These are phyloP conservation scores for Seriola dumerili DNA, from an alignment of 2,113 vertebrate species.

Conservation along the genomic window DNA sequence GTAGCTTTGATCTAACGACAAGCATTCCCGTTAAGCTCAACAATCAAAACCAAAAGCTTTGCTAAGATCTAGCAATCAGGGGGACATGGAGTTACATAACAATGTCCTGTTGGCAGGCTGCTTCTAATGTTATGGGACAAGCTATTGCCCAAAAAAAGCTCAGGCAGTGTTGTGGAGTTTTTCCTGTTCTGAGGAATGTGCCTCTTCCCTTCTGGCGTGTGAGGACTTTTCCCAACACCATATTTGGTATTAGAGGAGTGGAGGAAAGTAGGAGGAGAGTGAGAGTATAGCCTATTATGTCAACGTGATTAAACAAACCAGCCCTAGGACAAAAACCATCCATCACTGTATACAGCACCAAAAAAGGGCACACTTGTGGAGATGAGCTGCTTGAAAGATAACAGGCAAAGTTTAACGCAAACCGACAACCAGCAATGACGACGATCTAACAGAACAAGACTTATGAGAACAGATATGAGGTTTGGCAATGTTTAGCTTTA, in stretches of 20 bases:
- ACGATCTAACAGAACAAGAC: constrained; percentile 17
- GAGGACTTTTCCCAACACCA: constrained; percentile 83
- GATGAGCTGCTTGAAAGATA: constrained; percentile 58
- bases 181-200: constrained; percentile 84
- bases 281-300: constrained; percentile 77
- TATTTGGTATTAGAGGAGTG: constrained; percentile 86
- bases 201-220: constrained; percentile 77
- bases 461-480: constrained; percentile 20
- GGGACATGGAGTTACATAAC: constrained; percentile 13
- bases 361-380: constrained; percentile 74
- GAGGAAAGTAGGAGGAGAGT: constrained; percentile 77
- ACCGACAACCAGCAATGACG: constrained; percentile 32
- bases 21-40: not conserved
- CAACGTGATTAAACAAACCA: constrained; percentile 80
- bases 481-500: constrained; percentile 6
- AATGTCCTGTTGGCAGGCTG: constrained; percentile 14
- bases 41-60: constrained; percentile 8
- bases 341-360: constrained; percentile 59
- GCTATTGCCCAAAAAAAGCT: constrained; percentile 35
- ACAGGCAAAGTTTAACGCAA: constrained; percentile 55
- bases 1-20: constrained; percentile 5
- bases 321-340: constrained; percentile 57
- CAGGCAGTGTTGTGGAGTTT: constrained; percentile 67
- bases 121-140: constrained; percentile 34
- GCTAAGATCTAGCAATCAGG: not conserved